Evolutionary conservation across 2,888 invertebrate species (phyloP).

Genomic region (Heliconius aoede): DNA sequence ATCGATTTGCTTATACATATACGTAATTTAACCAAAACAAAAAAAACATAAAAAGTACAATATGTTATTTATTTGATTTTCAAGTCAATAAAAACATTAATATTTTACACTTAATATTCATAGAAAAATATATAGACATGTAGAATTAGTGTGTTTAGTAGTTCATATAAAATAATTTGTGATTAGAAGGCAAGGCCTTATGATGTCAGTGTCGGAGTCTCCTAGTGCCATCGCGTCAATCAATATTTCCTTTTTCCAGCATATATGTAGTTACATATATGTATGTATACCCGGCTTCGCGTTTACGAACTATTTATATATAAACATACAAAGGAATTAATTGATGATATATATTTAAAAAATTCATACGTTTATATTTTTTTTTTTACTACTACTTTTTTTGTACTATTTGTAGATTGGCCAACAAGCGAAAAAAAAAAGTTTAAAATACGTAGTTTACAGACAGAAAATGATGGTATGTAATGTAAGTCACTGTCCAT

Average conservation of each 20-base stretch:
- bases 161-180: not conserved
- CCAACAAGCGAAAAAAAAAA: no score
- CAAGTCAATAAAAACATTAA: not conserved
- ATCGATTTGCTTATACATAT: not conserved
- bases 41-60: not conserved
- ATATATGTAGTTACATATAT: no score
- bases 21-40: not conserved
- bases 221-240: constrained; percentile 10
- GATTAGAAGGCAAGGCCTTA: not conserved
- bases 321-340: no score
- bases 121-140: not conserved
- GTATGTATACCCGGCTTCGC: no score
- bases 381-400: no score
- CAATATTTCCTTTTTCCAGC: constrained; percentile 1
- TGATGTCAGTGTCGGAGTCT: not conserved
- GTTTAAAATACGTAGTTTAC: not conserved
- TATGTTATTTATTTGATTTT: no score
- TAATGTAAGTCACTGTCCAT: not conserved
- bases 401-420: no score
- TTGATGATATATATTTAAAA: no score
- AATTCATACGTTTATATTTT: no score
- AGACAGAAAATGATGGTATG: not conserved
- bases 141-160: not conserved
- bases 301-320: no score
- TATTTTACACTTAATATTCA: not conserved